These are phyloP conservation scores for Drosophila incognita DNA, from an alignment of 2,888 invertebrate genomes.

Conservation along the genomic window DNA sequence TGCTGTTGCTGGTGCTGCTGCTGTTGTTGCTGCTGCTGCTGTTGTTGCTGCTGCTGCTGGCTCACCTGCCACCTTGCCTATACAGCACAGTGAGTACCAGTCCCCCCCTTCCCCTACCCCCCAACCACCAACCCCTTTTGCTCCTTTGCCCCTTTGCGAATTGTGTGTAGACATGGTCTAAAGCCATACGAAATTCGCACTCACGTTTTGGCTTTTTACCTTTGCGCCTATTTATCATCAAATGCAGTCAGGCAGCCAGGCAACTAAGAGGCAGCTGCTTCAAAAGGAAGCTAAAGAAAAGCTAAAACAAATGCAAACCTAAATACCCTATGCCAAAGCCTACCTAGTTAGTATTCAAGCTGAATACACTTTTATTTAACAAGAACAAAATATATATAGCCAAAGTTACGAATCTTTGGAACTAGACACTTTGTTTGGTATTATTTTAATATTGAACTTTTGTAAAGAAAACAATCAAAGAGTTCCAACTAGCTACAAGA, in stretches of 20 bases:
- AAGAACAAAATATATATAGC: neutral
- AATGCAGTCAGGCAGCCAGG: constrained; percentile 55
- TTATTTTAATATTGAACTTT: neutral
- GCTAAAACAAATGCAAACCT: constrained; percentile 7
- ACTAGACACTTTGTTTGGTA: neutral
- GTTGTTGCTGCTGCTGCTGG: constrained; percentile 8
- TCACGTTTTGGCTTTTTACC: constrained; percentile 79
- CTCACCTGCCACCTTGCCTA: constrained; percentile 51
- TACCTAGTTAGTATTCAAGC: neutral
- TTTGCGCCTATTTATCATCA: constrained; percentile 79
- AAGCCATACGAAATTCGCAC: constrained; percentile 72
- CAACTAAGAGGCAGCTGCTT: constrained; percentile 59
- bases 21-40: constrained; percentile 6
- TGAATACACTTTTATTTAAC: neutral
- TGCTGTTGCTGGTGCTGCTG: constrained; percentile 17
- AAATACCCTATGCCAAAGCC: constrained; percentile 30
- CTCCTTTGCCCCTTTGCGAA: constrained; percentile 21
- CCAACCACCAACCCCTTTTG: neutral
- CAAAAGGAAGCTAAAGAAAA: constrained; percentile 52
- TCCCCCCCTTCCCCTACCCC: neutral
- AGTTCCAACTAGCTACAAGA: neutral
- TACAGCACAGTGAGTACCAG: constrained; percentile 38
- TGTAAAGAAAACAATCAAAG: neutral
- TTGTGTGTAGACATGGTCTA: constrained; percentile 52
- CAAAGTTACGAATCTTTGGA: neutral